Conservation (phyloP, 2,888 invertebrate species). For the Lacanobia wlatinum region DNA sequence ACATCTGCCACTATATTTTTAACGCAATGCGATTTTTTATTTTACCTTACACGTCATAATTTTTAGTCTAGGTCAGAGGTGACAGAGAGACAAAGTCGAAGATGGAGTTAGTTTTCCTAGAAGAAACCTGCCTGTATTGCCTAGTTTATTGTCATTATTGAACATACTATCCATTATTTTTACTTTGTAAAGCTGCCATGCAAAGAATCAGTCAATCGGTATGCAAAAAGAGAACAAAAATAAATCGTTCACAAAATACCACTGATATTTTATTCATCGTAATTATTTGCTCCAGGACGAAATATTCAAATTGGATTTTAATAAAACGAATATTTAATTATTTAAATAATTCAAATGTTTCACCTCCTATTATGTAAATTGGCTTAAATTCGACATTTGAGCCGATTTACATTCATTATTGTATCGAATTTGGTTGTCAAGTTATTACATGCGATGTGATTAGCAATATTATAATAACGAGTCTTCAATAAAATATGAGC, state of each 20-base stretch:
- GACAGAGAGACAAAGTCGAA: no score
- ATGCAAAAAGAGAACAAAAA: constrained; percentile 24
- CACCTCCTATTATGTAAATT: constrained; percentile 77
- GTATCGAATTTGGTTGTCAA: constrained; percentile 76
- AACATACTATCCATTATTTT: not conserved
- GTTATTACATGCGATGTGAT: constrained; percentile 71
- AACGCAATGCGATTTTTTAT: not conserved
- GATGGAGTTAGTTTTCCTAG: no score
- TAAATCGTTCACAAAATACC: constrained; percentile 35
- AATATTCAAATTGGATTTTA: constrained; percentile 72
- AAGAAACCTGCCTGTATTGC: no score
- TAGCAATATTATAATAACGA: constrained; percentile 71
- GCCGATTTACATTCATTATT: constrained; percentile 78
- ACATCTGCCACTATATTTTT: not conserved
- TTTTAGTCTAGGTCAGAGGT: no score
- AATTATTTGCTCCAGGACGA: constrained; percentile 55
- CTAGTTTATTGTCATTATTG: not conserved
- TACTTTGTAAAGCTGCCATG: not conserved
- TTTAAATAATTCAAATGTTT: constrained; percentile 75
- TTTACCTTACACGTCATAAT: no score
- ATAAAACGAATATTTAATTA: constrained; percentile 70
- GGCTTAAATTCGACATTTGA: constrained; percentile 72
- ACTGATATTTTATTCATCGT: constrained; percentile 48
- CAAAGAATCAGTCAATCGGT: constrained; percentile 11
- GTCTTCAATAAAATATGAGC: constrained; percentile 55